phyloP scores from a whole-genome alignment of 2,888 invertebrate genomes.

The Junonia oenone region DNA sequence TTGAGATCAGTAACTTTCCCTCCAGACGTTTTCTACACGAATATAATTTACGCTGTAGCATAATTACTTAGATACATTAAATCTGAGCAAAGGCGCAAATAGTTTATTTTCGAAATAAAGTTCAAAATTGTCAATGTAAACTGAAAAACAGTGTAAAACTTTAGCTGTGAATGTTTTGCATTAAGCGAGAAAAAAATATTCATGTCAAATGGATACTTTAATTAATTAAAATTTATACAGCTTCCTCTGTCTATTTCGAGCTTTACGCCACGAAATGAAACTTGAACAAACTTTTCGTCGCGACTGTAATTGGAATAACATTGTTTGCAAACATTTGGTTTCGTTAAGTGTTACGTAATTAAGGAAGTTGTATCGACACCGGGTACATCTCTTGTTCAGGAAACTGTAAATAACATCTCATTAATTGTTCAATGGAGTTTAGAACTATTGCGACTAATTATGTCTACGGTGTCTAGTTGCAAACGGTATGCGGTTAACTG shows the following conservation, averaged over 20 bases:
- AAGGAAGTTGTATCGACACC: slow-evolving; percentile 25
- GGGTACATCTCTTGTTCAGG: slow-evolving; percentile 21
- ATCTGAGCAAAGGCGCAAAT: slow-evolving; percentile 8
- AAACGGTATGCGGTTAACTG: slow-evolving; percentile 31
- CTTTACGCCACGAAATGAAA: slow-evolving; percentile 9
- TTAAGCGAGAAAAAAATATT: background rate
- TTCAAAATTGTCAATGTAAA: background rate
- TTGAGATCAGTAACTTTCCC: slow-evolving; percentile 31
- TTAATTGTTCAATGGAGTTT: slow-evolving; percentile 22
- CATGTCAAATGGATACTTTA: background rate
- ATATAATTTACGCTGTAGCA: slow-evolving; percentile 30
- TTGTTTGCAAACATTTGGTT: slow-evolving; percentile 29
- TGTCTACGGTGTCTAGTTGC: slow-evolving; percentile 26
- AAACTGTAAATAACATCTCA: slow-evolving; percentile 28
- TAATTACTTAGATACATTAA: slow-evolving; percentile 16
- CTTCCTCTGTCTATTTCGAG: background rate
- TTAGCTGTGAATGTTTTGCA: background rate
- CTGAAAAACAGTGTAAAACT: too few relatives aligned
- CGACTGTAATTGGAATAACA: slow-evolving; percentile 28
- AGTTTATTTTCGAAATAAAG: background rate
- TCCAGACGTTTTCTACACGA: slow-evolving; percentile 31
- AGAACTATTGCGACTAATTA: slow-evolving; percentile 22
- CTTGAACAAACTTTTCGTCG: slow-evolving; percentile 16
- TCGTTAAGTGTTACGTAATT: slow-evolving; percentile 24
- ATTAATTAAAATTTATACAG: background rate